Evolutionary conservation across 1,140 invertebrate genomes (phyloP).

Genomic region (Yoshiicerus persimilis): DNA sequence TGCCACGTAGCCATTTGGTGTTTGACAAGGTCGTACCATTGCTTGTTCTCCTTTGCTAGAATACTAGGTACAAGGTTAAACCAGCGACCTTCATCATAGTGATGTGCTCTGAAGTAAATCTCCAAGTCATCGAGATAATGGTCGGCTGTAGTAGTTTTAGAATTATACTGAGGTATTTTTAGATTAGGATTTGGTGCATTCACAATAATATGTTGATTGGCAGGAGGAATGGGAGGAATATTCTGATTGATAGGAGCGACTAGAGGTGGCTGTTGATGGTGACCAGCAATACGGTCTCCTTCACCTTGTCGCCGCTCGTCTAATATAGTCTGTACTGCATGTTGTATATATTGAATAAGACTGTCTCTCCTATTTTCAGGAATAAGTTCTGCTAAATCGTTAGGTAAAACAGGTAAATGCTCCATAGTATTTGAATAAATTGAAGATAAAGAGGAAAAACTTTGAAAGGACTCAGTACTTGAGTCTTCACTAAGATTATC

Average conservation of each 20-base stretch:
- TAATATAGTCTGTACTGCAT: background rate
- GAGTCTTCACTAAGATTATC: background rate
- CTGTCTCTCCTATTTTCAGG: background rate
- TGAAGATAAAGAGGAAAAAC: background rate
- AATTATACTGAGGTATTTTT: background rate
- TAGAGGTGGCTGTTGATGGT: background rate
- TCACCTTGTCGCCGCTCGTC: too few species aligned
- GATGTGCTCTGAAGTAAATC: background rate
- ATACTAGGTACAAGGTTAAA: background rate
- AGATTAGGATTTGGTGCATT: background rate
- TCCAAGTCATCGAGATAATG: background rate
- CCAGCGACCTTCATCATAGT: background rate
- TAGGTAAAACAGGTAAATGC: background rate
- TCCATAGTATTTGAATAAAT: background rate
- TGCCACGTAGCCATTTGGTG: background rate
- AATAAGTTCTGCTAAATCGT: background rate
- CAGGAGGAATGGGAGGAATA: background rate
- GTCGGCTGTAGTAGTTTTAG: background rate
- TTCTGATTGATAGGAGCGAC: background rate
- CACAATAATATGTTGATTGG: background rate
- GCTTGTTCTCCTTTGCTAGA: background rate
- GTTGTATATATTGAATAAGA: background rate
- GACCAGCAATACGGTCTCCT: background rate
- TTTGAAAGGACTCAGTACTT: background rate
- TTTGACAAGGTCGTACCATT: background rate